Evolutionary conservation across 1,140 invertebrate species (phyloP), one percentile per base, ranked within the genome.

Genomic region (Asobara japonica): DNA sequence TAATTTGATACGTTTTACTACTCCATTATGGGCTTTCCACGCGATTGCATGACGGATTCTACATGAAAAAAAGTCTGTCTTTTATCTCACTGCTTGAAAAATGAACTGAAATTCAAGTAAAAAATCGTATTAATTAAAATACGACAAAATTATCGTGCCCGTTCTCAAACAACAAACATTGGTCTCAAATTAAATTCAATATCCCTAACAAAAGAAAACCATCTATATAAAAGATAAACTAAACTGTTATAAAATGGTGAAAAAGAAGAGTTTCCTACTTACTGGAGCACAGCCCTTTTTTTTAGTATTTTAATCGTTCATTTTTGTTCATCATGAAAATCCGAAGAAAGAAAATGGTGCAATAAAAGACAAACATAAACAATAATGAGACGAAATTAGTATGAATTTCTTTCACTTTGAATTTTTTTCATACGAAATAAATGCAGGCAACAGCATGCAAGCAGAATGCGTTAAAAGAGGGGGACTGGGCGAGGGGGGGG

Each of bases 221-320:
- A 48, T 48, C 18, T 13, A 48, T 45, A 6, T n/a, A 45, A 45
- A 45, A 45, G 18, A 45, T 10, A 45, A 45, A 45, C 11, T 4
- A 45, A 45, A 45, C 3, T 8, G 18, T 45, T 45, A n/a, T 1
- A 3, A 48, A 48, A 48, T 13, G 11, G 51, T 56, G 51, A 62
- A 60, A 80, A 81, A 78, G 75, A 77, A 80, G 70, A 64, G 66
- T 77, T 78, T 88, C 88, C 91, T 93, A 94, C 93, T 94, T 94
- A 94, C 93, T 91, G 91, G 89, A 90, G 91, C 92, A 91, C 92
- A 92, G 92, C 92, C 92, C 92, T 93, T 90, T 87, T 48, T 88
- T 87, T 88, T 89, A 81, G 83, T 86, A 77, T 83, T 61, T 62
- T 31, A 31, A 30, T 33, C 27, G 41, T 45, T 45, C 13, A 31